Evolutionary conservation across 2,797 vertebrate genomes (phyloP), one percentile per base, ranked within the genome.

Genomic region (Cyclura pinguis): DNA sequence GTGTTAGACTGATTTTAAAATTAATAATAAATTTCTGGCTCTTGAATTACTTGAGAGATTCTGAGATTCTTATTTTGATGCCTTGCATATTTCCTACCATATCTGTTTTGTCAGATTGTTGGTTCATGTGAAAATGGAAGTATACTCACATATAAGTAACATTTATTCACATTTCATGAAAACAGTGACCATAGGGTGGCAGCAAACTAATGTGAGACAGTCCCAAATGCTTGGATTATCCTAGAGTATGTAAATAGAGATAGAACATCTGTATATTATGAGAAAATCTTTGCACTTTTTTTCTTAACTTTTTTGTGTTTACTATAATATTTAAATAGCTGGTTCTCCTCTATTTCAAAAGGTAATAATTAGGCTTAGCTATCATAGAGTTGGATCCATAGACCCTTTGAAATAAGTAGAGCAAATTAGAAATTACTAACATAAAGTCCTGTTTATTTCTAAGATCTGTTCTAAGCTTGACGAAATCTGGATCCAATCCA

Each of bases 121-220:
- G 14, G 59, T 42, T 72, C 38, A 74, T 52, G 20, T 47, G 69
- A 82, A 81, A 80, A 22, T 13, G 88, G 77, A 91, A 35, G 6
- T 0, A 84, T 83, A 38, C 6, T 4, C 29, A 42, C 4, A 4
- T 7, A 55, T 42, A 29, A 85, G 0, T 7, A 42, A 27, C 14
- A 6, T 84, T 87, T n/a, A 57, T 88, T 90, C 92, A 64, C 8
- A 85, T 89, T 85, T 22, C 29, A 10, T 59, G 32, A 10, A 83
- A 85, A 83, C 67, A 93, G 24, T 52, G 86, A 69, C 96, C 96
- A 93, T 92, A 47, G n/a, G 95, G 93, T 92, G 96, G 94, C 95
- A 95, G 89, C 94, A 96, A 87, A 93, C 55, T 72, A 92, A 95
- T 95, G 86, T 86, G 91, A 42, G 14, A 87, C 73, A 57, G n/a